These are phyloP conservation scores for Acrocephalus scirpaceus DNA, from an alignment of 2,797 vertebrate species.

Conservation along the genomic window DNA sequence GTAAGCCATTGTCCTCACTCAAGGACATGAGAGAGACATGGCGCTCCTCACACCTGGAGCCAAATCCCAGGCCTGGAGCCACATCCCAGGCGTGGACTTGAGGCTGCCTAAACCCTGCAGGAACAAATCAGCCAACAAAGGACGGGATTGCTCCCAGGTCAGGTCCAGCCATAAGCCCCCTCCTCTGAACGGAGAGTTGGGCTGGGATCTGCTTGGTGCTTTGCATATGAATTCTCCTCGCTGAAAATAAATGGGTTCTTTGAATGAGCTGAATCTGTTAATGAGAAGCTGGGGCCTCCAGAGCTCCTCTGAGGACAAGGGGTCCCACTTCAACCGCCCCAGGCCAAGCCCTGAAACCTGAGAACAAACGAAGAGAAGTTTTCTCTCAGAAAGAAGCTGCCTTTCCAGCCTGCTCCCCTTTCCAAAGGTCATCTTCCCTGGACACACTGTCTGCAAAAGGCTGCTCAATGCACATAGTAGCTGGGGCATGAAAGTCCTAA, in stretches of 20 bases:
- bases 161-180: slow-evolving; percentile 18
- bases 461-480: neutral
- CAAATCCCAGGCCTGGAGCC: neutral
- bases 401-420: slow-evolving; percentile 3
- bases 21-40: neutral
- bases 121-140: slow-evolving; percentile 42
- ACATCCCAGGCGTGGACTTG: neutral
- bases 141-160: neutral
- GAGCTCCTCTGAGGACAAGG: slow-evolving; percentile 34
- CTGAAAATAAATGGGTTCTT: slow-evolving; percentile 55
- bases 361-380: slow-evolving; percentile 25
- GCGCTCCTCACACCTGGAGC: fast-evolving
- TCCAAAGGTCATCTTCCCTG: slow-evolving; percentile 44
- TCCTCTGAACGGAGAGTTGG: neutral
- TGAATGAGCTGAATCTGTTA: slow-evolving; percentile 61
- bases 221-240: slow-evolving; percentile 64
- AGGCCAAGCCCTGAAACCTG: neutral
- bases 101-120: neutral
- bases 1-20: fast-evolving
- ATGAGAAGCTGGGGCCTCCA: slow-evolving; percentile 48
- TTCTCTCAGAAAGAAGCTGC: slow-evolving; percentile 18
- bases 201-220: neutral
- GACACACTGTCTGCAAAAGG: neutral
- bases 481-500: neutral
- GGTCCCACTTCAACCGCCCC: neutral